Percentiles rank a stretch among this genome's conserved stretches.
phyloP scores from a whole-genome alignment of 2,113 vertebrate genomes.

The Nibea coibor region DNA sequence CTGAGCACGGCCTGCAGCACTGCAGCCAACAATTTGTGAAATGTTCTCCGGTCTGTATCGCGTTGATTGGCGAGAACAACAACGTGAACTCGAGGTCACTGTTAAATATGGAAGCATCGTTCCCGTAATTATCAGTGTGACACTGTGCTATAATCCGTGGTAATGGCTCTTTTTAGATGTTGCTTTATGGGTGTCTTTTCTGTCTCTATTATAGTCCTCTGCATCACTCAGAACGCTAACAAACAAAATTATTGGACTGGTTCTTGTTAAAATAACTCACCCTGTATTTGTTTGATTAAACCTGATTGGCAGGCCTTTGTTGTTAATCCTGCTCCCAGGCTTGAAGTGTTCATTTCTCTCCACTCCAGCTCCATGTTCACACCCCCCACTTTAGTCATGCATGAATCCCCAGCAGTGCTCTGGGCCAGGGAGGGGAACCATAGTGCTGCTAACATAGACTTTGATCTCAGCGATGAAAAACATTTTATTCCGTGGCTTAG shows the following conservation, averaged over 20 bases:
- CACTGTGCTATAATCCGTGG: slow-evolving; percentile 37
- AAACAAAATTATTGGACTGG: slow-evolving; percentile 69
- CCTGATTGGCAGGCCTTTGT: slow-evolving; percentile 72
- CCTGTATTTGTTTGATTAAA: slow-evolving; percentile 67
- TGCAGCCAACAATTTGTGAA: neutral
- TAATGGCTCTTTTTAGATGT: slow-evolving; percentile 41
- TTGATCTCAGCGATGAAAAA: slow-evolving; percentile 62
- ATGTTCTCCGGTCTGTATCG: neutral
- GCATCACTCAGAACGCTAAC: slow-evolving; percentile 47
- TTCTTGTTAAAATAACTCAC: slow-evolving; percentile 52
- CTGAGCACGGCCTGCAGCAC: neutral
- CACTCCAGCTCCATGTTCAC: slow-evolving; percentile 48
- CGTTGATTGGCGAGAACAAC: slow-evolving; percentile 19
- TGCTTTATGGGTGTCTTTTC: slow-evolving; percentile 4
- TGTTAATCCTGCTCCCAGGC: slow-evolving; percentile 67
- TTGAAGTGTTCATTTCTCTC: slow-evolving; percentile 56
- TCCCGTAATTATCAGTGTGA: too few species aligned
- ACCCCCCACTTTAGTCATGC: slow-evolving; percentile 57
- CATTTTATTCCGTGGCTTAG: slow-evolving; percentile 33
- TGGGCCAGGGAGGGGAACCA: slow-evolving; percentile 41
- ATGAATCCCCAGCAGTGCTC: slow-evolving; percentile 46
- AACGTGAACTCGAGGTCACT: too few species aligned
- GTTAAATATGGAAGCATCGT: too few species aligned
- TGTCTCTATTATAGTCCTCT: slow-evolving; percentile 41
- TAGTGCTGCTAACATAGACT: slow-evolving; percentile 27